These are phyloP conservation scores for Arctocebus calabarensis DNA, from an alignment of 2,797 vertebrate genomes.

Conservation along the genomic window DNA sequence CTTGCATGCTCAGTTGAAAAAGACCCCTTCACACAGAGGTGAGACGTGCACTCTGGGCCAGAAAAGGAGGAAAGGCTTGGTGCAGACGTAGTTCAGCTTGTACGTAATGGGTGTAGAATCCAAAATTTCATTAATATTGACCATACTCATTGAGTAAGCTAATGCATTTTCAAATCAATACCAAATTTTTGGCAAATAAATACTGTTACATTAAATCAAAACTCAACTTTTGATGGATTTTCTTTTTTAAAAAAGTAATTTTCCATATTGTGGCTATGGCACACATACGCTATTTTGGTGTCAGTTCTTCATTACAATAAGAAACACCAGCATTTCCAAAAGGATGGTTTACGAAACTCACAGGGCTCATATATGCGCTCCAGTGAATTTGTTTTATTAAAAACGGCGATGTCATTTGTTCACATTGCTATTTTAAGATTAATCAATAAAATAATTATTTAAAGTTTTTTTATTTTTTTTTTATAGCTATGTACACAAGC, in stretches of 20 bases:
- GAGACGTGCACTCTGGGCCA: neutral
- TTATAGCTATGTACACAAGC: too few species aligned
- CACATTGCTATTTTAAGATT: neutral
- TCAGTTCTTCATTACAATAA: neutral
- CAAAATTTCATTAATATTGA: neutral
- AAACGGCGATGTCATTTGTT: neutral
- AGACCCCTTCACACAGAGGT: neutral
- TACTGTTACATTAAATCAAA: neutral
- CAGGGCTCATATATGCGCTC: neutral
- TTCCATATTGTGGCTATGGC: neutral
- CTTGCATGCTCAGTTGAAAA: neutral
- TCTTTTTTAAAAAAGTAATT: neutral
- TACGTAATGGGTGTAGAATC: neutral
- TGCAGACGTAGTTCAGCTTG: neutral
- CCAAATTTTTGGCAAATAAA: neutral
- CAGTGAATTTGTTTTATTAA: neutral
- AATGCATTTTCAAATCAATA: slow-evolving; percentile 22
- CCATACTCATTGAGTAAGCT: neutral
- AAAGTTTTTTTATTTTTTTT: too few species aligned
- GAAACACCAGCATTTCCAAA: neutral
- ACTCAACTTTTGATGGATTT: neutral
- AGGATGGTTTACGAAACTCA: neutral
- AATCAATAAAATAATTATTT: neutral
- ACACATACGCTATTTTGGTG: neutral
- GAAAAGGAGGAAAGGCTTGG: neutral